A percentile compares a stretch with the other conserved stretches of the same genome.
phyloP scores from a whole-genome alignment of 2,113 vertebrate genomes.

The Oxyura jamaicensis region DNA sequence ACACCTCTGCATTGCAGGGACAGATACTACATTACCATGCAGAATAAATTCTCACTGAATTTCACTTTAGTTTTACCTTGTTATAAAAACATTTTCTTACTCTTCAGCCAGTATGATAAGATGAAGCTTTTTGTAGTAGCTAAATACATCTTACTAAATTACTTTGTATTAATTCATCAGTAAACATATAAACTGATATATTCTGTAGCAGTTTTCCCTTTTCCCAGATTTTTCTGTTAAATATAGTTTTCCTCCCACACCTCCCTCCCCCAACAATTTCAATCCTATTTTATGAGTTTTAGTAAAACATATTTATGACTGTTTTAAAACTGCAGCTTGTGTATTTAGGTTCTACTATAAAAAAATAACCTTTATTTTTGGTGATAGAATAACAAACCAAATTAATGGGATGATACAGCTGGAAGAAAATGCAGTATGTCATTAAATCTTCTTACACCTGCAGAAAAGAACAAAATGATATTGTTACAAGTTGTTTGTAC shows the following conservation, averaged over 20 bases:
- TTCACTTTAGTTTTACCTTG: not conserved
- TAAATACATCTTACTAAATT: not conserved
- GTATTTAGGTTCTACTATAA: not conserved
- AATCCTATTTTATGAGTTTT: not conserved
- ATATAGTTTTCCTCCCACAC: not conserved
- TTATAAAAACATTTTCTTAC: not conserved
- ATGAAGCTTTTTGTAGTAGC: not conserved
- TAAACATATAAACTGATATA: not conserved
- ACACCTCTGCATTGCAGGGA: constrained; percentile 20
- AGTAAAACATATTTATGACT: not conserved
- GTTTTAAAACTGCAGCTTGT: not conserved
- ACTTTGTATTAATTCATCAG: not conserved
- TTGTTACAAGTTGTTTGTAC: not conserved
- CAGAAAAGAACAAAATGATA: not conserved
- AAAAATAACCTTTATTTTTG: not conserved
- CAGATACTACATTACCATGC: not conserved
- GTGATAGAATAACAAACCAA: not conserved
- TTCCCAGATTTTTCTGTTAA: not conserved
- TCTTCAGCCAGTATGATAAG: not conserved
- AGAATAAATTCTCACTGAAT: not conserved
- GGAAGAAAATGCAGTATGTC: not conserved
- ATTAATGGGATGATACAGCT: not conserved
- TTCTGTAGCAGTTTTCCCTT: not conserved
- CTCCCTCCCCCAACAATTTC: not conserved
- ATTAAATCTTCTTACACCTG: not conserved